phyloP scores from a whole-genome alignment of 92 coral and sea anemone genomes.

The Porites evermanni region DNA sequence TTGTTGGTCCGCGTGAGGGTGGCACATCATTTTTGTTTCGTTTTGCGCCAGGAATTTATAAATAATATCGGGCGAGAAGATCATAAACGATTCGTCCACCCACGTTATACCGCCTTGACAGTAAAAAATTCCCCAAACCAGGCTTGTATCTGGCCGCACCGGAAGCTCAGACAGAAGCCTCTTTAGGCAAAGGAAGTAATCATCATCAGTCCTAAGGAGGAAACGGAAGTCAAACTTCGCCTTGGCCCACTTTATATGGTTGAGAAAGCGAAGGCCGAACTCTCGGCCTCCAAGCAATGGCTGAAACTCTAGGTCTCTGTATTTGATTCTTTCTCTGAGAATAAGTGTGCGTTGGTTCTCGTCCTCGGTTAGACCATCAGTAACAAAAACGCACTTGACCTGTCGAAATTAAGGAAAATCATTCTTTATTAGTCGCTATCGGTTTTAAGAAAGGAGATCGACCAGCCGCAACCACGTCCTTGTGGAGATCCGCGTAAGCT shows the following conservation, averaged over 20 bases:
- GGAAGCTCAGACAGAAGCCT: slow-evolving; percentile 46
- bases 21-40: slow-evolving; percentile 43
- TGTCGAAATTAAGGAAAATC: neutral
- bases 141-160: slow-evolving; percentile 39
- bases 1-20: slow-evolving; percentile 63
- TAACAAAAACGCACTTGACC: slow-evolving; percentile 59
- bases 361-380: slow-evolving; percentile 49
- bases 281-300: slow-evolving; percentile 45
- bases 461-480: too few relatives aligned
- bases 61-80: slow-evolving; percentile 43
- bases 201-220: slow-evolving; percentile 29
- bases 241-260: slow-evolving; percentile 49
- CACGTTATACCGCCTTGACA: slow-evolving; percentile 31
- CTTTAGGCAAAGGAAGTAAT: slow-evolving; percentile 53
- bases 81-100: slow-evolving; percentile 54
- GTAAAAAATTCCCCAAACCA: slow-evolving; percentile 62
- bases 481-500: too few relatives aligned
- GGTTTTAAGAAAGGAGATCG: too few relatives aligned
- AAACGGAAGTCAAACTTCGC: slow-evolving; percentile 38
- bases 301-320: slow-evolving; percentile 45
- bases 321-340: slow-evolving; percentile 15
- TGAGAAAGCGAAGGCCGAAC: slow-evolving; percentile 58
- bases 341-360: neutral
- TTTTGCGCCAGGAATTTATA: slow-evolving; percentile 46
- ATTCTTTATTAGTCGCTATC: too few relatives aligned